Percentiles rank a stretch among this genome's conserved stretches.
These are phyloP conservation scores for Dysidea cf. avara DNA, from an alignment of 37 sponge, comb jelly and placozoan genomes.

Conservation along the genomic window DNA sequence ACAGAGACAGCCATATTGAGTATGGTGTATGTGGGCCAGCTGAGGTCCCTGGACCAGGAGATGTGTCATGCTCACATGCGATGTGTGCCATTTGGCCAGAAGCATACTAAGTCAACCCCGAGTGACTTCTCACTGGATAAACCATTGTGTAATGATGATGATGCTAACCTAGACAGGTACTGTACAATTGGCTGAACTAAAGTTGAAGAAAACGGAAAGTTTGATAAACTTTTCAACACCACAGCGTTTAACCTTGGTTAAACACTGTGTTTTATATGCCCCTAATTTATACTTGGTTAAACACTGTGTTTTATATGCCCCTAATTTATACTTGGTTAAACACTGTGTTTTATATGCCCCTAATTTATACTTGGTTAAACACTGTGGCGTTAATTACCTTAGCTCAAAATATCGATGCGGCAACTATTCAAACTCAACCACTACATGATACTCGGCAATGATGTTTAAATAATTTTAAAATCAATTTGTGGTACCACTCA, in stretches of 20 bases:
- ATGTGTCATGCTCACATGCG: slow-evolving; percentile 59
- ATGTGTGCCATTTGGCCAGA: slow-evolving; percentile 48
- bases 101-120: slow-evolving; percentile 12
- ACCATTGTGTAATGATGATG: slow-evolving; percentile 18
- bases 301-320: neutral
- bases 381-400: too few relatives aligned
- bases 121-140: slow-evolving; percentile 32
- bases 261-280: neutral
- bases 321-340: neutral
- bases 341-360: neutral
- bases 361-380: neutral
- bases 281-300: neutral
- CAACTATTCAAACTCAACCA: too few relatives aligned
- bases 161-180: slow-evolving; percentile 41
- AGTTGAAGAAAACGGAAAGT: neutral
- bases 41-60: slow-evolving; percentile 29
- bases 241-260: neutral
- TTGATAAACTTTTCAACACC: neutral
- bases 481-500: too few relatives aligned
- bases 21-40: slow-evolving; percentile 44
- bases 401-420: too few relatives aligned
- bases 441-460: too few relatives aligned
- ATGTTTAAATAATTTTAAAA: too few relatives aligned
- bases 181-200: too few relatives aligned
- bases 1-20: slow-evolving; percentile 25